Base-by-base conservation (phyloP, 2,797 vertebrate species). In the Enteromius thamalakanensis region DNA sequence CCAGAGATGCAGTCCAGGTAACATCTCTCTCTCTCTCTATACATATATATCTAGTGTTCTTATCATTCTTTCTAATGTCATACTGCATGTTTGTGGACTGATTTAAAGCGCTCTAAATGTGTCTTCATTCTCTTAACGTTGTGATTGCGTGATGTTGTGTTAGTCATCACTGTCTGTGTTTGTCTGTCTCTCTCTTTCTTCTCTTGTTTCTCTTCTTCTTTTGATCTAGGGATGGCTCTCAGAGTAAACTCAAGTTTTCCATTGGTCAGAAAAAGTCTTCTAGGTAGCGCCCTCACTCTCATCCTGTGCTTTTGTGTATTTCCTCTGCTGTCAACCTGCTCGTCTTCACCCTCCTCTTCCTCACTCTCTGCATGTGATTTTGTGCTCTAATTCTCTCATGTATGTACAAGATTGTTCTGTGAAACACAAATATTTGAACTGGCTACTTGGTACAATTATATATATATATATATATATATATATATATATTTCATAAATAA, bases 1-100 rank as follows among this genome's bases (percentile, higher is more conserved):
- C 92, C 94, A 88, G 98, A 99, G 91, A 99, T 99, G 98, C 98
- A 99, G 93, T 99, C 98, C 95, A 99, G 98, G 98, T 99, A 93
- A 91, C 89, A 6, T 49, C 64, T 8, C 2, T 6, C 55, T 37
- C 55, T 37, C 47, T 29, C 7, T 32, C 3, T 37, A 23, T 32
- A 2, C 49, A 45, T 19, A 3, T 53, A 29, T 29, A 0, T 55
- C 9, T 53, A 0, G 11, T 47, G 45, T 47, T 47, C 45, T 47
- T 55, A 51, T 60, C 72, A 23, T 0, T 47, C 58, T 29, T 0
- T 47, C 29, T 17, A 32, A 9, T 15, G 29, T 49, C 23, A 72
- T 32, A 21, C 87, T 85, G 4, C 19, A 65, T 69, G 86, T 47
- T 15, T 80, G 49, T 76, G 23, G n/a, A 82, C 51, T 51, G 42